Base-by-base conservation (phyloP, 2,113 vertebrate genomes). In the Gallinago paraguaiae region DNA sequence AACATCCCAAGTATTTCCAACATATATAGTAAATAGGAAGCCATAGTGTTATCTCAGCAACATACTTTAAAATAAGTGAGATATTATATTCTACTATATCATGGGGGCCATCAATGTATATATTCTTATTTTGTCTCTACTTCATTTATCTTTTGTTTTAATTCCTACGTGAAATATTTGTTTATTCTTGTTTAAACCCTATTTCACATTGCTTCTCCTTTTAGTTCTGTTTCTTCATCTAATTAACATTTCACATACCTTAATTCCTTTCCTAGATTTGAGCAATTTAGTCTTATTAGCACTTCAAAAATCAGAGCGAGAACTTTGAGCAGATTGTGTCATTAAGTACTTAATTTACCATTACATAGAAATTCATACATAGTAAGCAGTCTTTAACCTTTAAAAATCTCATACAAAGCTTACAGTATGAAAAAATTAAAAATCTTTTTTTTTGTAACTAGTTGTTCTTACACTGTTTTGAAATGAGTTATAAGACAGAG, bases 201-300 rank as follows among this genome's bases (percentile, higher is more conserved):
- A 10, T 64, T 86, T 95, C 48, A 20, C 35, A 35, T 72, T 91
- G 71, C 54, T 94, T 97, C 80, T 84, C 27, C 27, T 93, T 79
- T 97, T 86, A 84, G 37, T 82, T 96, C 43, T 94, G 13, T 76
- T 84, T 88, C 81, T 95, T 95, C 70, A 88, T 88, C 85, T 96
- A 91, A 97, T 97, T 96, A 97, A 85, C 96, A 97, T 96, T 95
- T 96, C 71, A 67, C 77, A 90, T 96, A 64, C 94, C 91, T 86
- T 97, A 90, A 96, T 96, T 96, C 95, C 63, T 97, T 97, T 97
- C 86, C 89, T 89, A 79, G 65, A 90, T 96, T 96, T 97, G 46
- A 95, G 86, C 91, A 92, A 95, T 98, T 97, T 94, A 84, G 64
- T 89, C 88, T 90, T 94, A 97, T 93, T 96, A 97, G 70, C 96